A percentile compares a stretch with the other conserved stretches of the same genome.
Conservation (phyloP, 2,113 vertebrate species). For the Larimichthys crocea region DNA sequence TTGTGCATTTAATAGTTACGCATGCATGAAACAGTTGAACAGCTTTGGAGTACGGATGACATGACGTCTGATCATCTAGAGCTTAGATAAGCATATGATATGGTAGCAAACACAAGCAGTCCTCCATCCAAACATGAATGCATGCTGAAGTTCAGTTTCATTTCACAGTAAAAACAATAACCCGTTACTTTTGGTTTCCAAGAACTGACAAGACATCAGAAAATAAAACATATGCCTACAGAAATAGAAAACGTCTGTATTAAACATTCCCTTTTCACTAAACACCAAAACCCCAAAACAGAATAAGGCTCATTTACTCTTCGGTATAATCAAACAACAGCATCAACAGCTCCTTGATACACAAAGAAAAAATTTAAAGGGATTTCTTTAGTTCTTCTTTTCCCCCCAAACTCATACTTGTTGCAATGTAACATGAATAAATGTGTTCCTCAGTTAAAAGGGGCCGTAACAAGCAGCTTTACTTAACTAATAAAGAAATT, state of each 20-base stretch:
- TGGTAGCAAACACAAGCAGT: constrained; percentile 37
- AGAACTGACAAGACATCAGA: constrained; percentile 28
- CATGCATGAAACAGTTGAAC: constrained; percentile 60
- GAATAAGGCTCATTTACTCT: constrained; percentile 53
- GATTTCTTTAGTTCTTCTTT: constrained; percentile 25
- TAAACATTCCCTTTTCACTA: constrained; percentile 48
- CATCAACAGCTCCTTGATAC: not conserved
- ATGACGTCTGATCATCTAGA: constrained; percentile 17
- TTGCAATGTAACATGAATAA: constrained; percentile 25
- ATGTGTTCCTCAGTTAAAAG: not conserved
- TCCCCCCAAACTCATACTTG: constrained; percentile 11
- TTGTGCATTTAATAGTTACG: constrained; percentile 44
- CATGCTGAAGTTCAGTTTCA: constrained; percentile 33
- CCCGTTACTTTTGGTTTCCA: constrained; percentile 5
- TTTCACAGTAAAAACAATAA: constrained; percentile 65
- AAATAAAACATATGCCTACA: constrained; percentile 5
- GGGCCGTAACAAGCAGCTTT: not conserved
- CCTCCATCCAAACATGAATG: constrained; percentile 22
- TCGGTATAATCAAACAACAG: constrained; percentile 18
- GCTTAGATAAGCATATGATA: constrained; percentile 31
- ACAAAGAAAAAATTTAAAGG: constrained; percentile 7
- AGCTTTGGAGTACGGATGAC: constrained; percentile 44
- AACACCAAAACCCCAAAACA: constrained; percentile 35
- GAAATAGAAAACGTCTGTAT: constrained; percentile 37
- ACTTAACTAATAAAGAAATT: not conserved